Percentiles rank a stretch among this genome's conserved stretches.
These are phyloP conservation scores for Philhelius pedissequus DNA, from an alignment of 2,888 invertebrate species.

Conservation along the genomic window DNA sequence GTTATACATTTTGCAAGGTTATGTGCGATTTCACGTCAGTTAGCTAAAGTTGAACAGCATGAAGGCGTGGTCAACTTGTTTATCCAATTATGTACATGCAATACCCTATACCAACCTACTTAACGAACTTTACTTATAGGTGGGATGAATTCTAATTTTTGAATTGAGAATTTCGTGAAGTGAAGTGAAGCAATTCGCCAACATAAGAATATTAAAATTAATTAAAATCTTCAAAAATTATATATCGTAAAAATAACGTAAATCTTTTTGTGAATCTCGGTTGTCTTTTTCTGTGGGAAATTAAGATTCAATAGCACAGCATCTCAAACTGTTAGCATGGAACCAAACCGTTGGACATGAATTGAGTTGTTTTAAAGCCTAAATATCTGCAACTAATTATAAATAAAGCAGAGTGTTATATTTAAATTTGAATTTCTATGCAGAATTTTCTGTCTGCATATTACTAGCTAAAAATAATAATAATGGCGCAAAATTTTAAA, in stretches of 20 bases:
- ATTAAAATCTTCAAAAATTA: no score
- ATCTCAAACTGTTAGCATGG: not conserved
- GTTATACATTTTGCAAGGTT: conserved; percentile 18
- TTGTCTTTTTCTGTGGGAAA: not conserved
- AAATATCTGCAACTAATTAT: not conserved
- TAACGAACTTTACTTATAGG: no score
- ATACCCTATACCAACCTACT: not conserved
- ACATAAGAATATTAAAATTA: not conserved
- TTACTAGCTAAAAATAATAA: no score
- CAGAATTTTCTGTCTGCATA: no score
- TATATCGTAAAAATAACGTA: no score
- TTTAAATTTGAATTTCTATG: not conserved
- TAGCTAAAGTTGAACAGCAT: conserved; percentile 43
- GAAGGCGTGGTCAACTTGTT: conserved; percentile 63
- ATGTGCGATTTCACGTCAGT: conserved; percentile 32
- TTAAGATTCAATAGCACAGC: not conserved
- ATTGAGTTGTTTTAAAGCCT: not conserved
- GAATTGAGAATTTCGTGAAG: not conserved
- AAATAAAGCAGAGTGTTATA: no score
- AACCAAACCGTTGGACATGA: not conserved
- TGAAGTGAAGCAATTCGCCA: not conserved
- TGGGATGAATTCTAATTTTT: not conserved
- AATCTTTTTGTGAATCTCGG: no score
- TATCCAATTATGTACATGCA: not conserved
- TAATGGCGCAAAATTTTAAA: no score